Evolutionary conservation across 92 coral and sea anemone species (phyloP), one percentile per base, ranked within the genome.

Genomic region (Hydrozoanthus gracilis): DNA sequence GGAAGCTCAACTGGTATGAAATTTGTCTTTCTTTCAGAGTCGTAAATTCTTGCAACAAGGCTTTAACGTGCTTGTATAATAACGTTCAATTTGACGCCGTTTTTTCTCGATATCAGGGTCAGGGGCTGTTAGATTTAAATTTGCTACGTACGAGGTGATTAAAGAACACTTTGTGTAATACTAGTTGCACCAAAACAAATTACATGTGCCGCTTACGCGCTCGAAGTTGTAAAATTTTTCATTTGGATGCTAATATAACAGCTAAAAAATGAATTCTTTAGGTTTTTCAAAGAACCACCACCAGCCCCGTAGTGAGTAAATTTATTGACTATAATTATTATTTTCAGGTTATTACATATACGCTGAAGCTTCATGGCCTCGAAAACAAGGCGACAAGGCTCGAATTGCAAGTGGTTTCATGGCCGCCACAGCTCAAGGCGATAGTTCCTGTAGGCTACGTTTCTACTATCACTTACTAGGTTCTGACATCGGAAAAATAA

Each of bases 401-500:
- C 94, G 96, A 49, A 83, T 96, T 56, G 95, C 92, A 13, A 95
- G 95, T 77, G 94, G 93, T 45, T 93, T 91, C 79, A 76, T 90
- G 55, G 71, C 87, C 5, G 83, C 85, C 18, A 47, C 91, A 39
- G 68, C 90, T 39, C 73, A 85, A 18, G 95, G 92, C 7, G 96
- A 93, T 86, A 71, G 90, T 9, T 69, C 92, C 3, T 96, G 99
- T 64, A 73, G 83, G 48, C 86, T 96, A 46, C 95, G 99, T n/a
- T 82, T 96, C 89, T 96, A 95, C 85, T 96, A 93, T 73, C 99
- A 96, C 92, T 91, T 96, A 95, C 89, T 95, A 73, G 99, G 99
- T 14, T 44, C 89, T 18, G 90, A 87, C 56, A 96, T 96, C 66
- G 99, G 99, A 78, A 90, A 94, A 12, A 70, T 96, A n/a, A 96